These are phyloP conservation scores for Phataginus tetradactyla DNA, from an alignment of 2,797 vertebrate genomes.

Conservation along the genomic window DNA sequence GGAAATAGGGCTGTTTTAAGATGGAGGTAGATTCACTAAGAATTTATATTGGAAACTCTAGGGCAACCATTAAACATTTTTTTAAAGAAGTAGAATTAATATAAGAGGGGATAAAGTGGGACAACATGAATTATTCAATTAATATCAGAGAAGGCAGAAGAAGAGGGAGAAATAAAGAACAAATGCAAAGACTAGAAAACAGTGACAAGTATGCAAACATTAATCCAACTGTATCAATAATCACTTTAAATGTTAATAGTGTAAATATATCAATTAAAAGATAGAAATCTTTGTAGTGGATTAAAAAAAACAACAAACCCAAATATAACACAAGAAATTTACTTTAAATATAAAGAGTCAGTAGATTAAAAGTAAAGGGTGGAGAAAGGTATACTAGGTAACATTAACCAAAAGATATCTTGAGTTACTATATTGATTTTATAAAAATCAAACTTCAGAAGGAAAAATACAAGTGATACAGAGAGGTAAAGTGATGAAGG, in stretches of 20 bases:
- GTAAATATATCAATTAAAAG: not conserved
- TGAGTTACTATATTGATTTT: not conserved
- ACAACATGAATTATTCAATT: not conserved
- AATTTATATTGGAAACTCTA: not conserved
- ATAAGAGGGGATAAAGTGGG: not conserved
- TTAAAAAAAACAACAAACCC: not conserved
- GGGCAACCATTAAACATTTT: not conserved
- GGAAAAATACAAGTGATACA: not conserved
- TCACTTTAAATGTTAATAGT: not conserved
- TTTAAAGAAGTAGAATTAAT: not conserved
- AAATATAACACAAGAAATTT: not conserved
- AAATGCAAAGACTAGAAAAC: not conserved
- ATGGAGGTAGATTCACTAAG: not conserved
- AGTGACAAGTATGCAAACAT: not conserved
- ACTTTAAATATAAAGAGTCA: not conserved
- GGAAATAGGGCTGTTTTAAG: not conserved
- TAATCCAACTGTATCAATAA: not conserved
- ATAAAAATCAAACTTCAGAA: not conserved
- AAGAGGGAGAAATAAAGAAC: not conserved
- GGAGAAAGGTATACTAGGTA: not conserved
- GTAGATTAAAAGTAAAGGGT: not conserved
- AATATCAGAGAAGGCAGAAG: not conserved
- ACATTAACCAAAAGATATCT: not conserved
- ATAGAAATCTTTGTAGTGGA: too few relatives aligned
- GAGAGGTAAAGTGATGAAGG: not conserved